Evolutionary conservation across 92 coral and sea anemone species (phyloP), one percentile per base, ranked within the genome.

Genomic region (Siderastrea radians): DNA sequence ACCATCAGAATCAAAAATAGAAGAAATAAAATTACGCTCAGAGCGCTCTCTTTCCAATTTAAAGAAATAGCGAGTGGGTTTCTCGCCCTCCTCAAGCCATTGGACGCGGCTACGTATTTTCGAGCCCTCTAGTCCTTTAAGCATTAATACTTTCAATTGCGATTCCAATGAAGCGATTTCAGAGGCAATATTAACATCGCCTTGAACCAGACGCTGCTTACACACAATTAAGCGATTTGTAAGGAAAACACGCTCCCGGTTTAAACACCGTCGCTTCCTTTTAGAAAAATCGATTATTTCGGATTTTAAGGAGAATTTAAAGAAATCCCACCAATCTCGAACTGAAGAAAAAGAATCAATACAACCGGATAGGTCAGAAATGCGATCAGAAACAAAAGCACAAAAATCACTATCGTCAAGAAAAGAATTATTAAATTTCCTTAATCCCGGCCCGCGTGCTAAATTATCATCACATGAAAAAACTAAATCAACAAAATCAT

Each of bases 31-130:
- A 6, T 38, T 61, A 1, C 50, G 19, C 1, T 38, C 62, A 5
- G 2, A 1, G 1, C 80, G 77, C 6, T 64, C 65, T 7, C 19
- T 19, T 64, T 88, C 76, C 0, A 81, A n/a, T 11, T 68, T 14
- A 14, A 82, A 76, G 70, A 89, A 89, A 63, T 17, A 83, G 0
- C 63, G 78, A 1, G 83, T 4, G 1, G 88, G 84, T 1, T 47
- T 46, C 12, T 89, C 88, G 1, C 89, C 88, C 11, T 75, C 44
- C 11, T 89, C 75, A 17, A 89, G 44, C 78, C 87, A 77, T 55
- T 77, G 59, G 0, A 58, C 88, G 0, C 74, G 44, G 57, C 77
- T 77, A 15, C 66, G 19, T 4, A 61, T 15, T 61, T 61, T 61
- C 3, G 6, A 10, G 66, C 26, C 66, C 16, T 61, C 66, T 7